A percentile compares a stretch with the other conserved stretches of the same genome.
These are phyloP conservation scores for Clarias batrachus DNA, from an alignment of 2,113 vertebrate genomes.

Conservation along the genomic window DNA sequence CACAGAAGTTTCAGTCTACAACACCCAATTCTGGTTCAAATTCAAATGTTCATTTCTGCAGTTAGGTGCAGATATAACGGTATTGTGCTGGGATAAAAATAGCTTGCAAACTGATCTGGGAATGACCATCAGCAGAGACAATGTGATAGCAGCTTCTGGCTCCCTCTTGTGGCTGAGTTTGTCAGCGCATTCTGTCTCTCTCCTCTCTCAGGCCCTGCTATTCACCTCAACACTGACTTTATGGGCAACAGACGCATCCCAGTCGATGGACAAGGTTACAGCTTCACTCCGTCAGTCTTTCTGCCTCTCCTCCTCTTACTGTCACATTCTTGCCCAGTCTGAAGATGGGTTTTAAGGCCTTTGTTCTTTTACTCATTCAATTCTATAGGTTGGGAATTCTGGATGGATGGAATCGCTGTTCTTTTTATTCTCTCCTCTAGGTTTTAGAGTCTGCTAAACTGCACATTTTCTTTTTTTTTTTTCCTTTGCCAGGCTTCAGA, in stretches of 20 bases:
- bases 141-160: constrained; percentile 22
- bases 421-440: constrained; percentile 9
- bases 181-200: constrained; percentile 36
- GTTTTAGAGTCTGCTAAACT: not conserved
- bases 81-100: not conserved
- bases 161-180: constrained; percentile 44
- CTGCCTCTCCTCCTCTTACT: not conserved
- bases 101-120: not conserved
- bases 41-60: too few relatives aligned
- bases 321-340: not conserved
- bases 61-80: not conserved
- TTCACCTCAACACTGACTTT: constrained; percentile 70
- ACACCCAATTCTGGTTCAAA: not conserved
- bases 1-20: not conserved
- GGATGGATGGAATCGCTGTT: not conserved
- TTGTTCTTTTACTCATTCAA: not conserved
- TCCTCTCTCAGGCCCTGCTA: constrained; percentile 71
- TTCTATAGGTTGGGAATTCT: constrained; percentile 17
- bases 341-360: not conserved
- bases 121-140: not conserved
- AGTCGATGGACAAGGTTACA: constrained; percentile 74
- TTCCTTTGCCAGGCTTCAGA: not conserved
- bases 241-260: constrained; percentile 69
- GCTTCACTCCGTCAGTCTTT: constrained; percentile 21
- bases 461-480: not conserved